phyloP scores from a whole-genome alignment of 2,797 vertebrate species.

The Typhlichthys subterraneus region DNA sequence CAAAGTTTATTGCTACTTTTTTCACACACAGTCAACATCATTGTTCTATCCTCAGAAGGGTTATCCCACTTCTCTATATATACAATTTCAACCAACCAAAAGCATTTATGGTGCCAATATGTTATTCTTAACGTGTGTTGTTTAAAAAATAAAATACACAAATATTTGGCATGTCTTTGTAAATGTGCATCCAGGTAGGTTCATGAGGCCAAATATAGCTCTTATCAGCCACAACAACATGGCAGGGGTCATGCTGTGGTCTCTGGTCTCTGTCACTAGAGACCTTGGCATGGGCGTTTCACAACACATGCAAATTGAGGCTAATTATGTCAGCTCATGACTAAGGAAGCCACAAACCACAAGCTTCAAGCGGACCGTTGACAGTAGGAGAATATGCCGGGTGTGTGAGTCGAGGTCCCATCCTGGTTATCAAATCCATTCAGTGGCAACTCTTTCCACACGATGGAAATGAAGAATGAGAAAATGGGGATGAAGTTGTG shows the following conservation, averaged over 20 bases:
- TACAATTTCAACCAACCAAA: background rate
- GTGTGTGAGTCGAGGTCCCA: conserved; percentile 38
- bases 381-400: conserved; percentile 28
- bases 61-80: no score
- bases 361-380: conserved; percentile 37
- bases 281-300: conserved; percentile 19
- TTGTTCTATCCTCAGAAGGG: no score
- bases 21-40: no score
- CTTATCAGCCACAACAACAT: conserved; percentile 65
- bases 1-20: no score
- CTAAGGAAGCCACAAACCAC: conserved; percentile 54
- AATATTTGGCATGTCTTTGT: conserved; percentile 3
- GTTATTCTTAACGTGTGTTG: background rate
- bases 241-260: conserved; percentile 32
- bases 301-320: conserved; percentile 39
- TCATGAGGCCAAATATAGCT: conserved; percentile 64
- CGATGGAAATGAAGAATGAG: conserved; percentile 41
- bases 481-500: conserved; percentile 20
- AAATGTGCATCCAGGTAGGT: conserved; percentile 17
- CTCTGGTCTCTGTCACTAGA: conserved; percentile 7
- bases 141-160: background rate
- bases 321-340: conserved; percentile 58
- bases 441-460: conserved; percentile 26
- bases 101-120: background rate
- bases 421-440: conserved; percentile 56